phyloP scores from a whole-genome alignment of 2,888 invertebrate genomes.

The Scrobipalpa atriplicella region DNA sequence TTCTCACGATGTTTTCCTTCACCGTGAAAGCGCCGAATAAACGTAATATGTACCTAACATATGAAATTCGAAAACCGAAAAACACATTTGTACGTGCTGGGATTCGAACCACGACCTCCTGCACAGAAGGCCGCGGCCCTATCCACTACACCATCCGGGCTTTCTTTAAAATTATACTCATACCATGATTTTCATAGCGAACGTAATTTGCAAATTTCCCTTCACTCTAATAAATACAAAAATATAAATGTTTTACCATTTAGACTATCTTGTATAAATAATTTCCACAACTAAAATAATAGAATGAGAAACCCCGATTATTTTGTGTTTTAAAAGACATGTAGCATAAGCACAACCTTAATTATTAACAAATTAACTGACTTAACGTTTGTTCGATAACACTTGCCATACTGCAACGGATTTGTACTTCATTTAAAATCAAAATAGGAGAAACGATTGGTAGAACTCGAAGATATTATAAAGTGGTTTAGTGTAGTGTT shows the following conservation, averaged over 20 bases:
- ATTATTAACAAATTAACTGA: constrained; percentile 42
- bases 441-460: constrained; percentile 43
- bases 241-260: not conserved
- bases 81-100: too few relatives aligned
- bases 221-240: not conserved
- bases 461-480: constrained; percentile 15
- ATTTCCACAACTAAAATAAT: not conserved
- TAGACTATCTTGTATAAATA: too few relatives aligned
- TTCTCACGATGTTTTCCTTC: too few relatives aligned
- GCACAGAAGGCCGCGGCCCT: too few relatives aligned
- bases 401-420: constrained; percentile 50
- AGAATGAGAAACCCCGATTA: not conserved
- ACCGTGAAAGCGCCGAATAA: too few relatives aligned
- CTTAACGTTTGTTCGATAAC: constrained; percentile 52
- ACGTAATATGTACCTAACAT: too few relatives aligned
- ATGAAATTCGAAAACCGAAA: too few relatives aligned
- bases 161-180: not conserved
- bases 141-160: too few relatives aligned
- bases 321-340: constrained; percentile 48
- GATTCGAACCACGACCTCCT: not conserved
- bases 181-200: not conserved
- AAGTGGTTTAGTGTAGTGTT: too few relatives aligned
- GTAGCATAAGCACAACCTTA: constrained; percentile 69
- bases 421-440: constrained; percentile 74
- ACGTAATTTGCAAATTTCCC: not conserved